Evolutionary conservation across 1,140 invertebrate species (phyloP), one percentile per base, ranked within the genome.

Genomic region (Holcopasites calliopsidis): DNA sequence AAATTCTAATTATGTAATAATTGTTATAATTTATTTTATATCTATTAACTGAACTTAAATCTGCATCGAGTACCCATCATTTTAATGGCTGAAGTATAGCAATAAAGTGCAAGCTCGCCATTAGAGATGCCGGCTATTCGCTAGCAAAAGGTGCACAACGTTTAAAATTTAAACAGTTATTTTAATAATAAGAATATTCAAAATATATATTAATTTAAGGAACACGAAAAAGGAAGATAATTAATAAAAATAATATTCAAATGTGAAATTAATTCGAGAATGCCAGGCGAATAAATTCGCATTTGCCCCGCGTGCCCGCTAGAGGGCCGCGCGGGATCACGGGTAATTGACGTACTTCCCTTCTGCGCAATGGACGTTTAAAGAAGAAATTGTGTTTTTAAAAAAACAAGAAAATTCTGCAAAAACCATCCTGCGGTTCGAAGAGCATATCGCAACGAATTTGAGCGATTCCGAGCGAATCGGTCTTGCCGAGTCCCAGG

Each of bases 261-360:
- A n/a, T 5, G 23, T 44, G 13, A 8, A 13, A 0, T 2, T 18
- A 18, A 42, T 55, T 18, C n/a, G n/a, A n/a, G n/a, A n/a, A n/a
- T n/a, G n/a, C n/a, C n/a, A n/a, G 2, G 47, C 13, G 44, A 13
- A n/a, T 44, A n/a, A 6, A 31, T 77, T 82, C 26, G 38, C 31
- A 81, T 77, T 82, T 78, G 23, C 79, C 80, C 28, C 79, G 0
- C 16, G n/a, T 8, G 26, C 23, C 44, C 54, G 65, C 23, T 73
- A 54, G 18, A 11, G 16, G 3, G 3, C 10, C 49, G 38, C 60
- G 49, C 26, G 13, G 71, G 16, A 60, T 42, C 71, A 16, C 73
- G 79, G 79, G 72, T 73, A 82, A 73, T 54, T 38, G 65, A 80
- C 79, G 79, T 72, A 83, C 62, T 85, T 85, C 85, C 83, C 71